A percentile compares a stretch with the other conserved stretches of the same genome.
These are phyloP conservation scores for Polydesmus complanatus DNA, from an alignment of 2,888 invertebrate species.

Conservation along the genomic window DNA sequence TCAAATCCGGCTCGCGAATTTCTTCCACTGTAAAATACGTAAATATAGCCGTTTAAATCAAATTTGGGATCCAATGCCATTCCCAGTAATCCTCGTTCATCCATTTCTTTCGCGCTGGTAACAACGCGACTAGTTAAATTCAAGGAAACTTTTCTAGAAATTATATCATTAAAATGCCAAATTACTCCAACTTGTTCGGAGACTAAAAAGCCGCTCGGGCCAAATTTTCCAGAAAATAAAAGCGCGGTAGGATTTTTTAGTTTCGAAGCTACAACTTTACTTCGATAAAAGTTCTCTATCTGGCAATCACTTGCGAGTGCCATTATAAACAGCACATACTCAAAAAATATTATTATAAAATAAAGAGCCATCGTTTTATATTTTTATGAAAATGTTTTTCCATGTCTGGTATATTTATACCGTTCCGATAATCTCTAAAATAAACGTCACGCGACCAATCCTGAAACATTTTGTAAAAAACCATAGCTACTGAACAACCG, in stretches of 20 bases:
- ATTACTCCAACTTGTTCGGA: background rate
- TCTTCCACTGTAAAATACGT: background rate
- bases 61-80: background rate
- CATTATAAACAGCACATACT: too few species aligned
- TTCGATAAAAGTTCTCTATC: background rate
- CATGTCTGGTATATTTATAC: too few species aligned
- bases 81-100: background rate
- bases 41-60: background rate
- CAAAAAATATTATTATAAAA: too few species aligned
- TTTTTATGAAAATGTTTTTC: too few species aligned
- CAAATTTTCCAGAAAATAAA: background rate
- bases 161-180: background rate
- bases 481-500: too few species aligned
- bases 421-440: too few species aligned
- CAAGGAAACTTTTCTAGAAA: background rate
- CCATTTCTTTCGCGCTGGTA: background rate
- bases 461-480: too few species aligned
- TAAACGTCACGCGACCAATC: too few species aligned
- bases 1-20: background rate
- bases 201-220: background rate
- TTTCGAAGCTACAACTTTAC: background rate
- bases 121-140: background rate
- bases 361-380: too few species aligned
- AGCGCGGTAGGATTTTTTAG: background rate
- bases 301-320: too few species aligned